These are phyloP conservation scores for Lymantria monacha DNA, from an alignment of 2,888 invertebrate species.

Conservation along the genomic window DNA sequence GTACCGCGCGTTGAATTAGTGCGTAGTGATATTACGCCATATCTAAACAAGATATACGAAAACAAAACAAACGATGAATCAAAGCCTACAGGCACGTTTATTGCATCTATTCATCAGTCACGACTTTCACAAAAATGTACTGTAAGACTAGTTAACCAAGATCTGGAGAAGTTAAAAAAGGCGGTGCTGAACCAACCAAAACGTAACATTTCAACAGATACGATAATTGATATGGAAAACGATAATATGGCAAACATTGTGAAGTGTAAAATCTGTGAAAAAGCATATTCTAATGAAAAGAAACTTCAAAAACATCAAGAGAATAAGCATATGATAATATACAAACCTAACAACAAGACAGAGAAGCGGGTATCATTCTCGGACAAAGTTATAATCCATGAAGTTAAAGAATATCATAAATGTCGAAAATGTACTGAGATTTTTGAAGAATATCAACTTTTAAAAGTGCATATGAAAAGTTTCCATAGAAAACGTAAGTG, in stretches of 20 bases:
- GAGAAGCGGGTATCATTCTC: slow-evolving; percentile 68
- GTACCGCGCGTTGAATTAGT: slow-evolving; percentile 46
- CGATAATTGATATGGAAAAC: slow-evolving; percentile 36
- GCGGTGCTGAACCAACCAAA: slow-evolving; percentile 7
- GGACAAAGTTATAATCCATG: slow-evolving; percentile 64
- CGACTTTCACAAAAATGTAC: slow-evolving; percentile 41
- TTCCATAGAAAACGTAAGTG: slow-evolving; percentile 67
- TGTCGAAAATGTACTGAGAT: slow-evolving; percentile 68
- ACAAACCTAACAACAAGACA: slow-evolving; percentile 40
- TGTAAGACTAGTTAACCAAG: slow-evolving; percentile 45
- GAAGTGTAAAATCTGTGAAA: slow-evolving; percentile 64
- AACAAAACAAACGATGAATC: not conserved
- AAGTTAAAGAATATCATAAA: slow-evolving; percentile 61
- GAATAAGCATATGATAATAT: slow-evolving; percentile 63
- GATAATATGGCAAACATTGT: slow-evolving; percentile 33
- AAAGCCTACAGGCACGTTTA: not conserved
- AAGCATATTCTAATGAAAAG: slow-evolving; percentile 47
- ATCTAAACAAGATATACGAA: slow-evolving; percentile 20
- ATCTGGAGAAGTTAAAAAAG: slow-evolving; percentile 44
- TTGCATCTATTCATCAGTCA: slow-evolving; percentile 9
- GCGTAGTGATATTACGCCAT: slow-evolving; percentile 54
- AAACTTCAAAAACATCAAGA: slow-evolving; percentile 48
- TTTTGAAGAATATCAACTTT: slow-evolving; percentile 51
- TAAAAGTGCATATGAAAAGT: slow-evolving; percentile 56
- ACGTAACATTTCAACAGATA: slow-evolving; percentile 17